Evolutionary conservation across 2,113 vertebrate genomes (phyloP), one percentile per base, ranked within the genome.

Genomic region (Proterorhinus semilunaris): DNA sequence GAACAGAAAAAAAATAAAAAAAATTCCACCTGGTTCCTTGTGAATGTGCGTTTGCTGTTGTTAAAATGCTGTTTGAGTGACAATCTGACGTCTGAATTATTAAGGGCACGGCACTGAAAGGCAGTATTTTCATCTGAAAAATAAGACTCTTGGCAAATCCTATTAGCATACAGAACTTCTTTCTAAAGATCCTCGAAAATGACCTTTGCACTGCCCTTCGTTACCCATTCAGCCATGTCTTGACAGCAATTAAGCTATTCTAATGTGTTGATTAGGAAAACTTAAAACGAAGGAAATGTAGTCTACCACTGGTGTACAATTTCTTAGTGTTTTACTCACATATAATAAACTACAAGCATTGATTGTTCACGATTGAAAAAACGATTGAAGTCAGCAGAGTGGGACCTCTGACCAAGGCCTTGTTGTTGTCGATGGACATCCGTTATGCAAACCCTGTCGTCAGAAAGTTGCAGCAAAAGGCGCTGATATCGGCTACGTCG

Each of bases 1-100:
- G 67, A 74, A 76, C 80, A 45, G 50, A 46, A 69, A 76, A 86
- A 86, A 79, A 88, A 90, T 66, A 66, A 68, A 36, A 36, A 36
- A 3, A 36, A 36, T 36, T 36, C 27, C 27, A 50, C 65, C 58
- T 58, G 77, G 84, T 83, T 79, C 79, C 83, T 80, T 69, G 78
- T 79, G 72, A 54, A 66, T 75, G 75, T 72, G 21, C 21, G 21
- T 21, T 21, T 21, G 21, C 21, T 21, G 58, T 47, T 71, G 71
- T 73, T 59, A 78, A 88, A 86, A 87, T 55, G 80, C 76, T 55
- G 52, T 1, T 7, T 47, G 7, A 47, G 46, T 8, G 46, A 47
- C 7, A 7, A 7, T 2, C 27, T 42, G 11, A 58, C 27, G 11
- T 61, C 36, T 8, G 12, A 9, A 4, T 7, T 61, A 7, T 43